Conservation (phyloP, 2,888 invertebrate genomes). For the Stramonita haemastoma region DNA sequence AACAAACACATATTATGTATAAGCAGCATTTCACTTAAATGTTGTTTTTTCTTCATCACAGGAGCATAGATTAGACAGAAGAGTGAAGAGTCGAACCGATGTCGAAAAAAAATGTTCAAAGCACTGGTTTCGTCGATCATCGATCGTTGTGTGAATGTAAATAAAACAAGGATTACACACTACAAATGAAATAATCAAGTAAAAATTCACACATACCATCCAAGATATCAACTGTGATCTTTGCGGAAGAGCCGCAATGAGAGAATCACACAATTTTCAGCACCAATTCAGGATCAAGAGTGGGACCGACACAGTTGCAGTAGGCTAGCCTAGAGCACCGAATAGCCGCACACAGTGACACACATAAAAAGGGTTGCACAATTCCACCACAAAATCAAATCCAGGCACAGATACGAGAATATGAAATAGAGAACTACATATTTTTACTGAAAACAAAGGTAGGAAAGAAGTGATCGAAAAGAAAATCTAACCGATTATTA, state of each 20-base stretch:
- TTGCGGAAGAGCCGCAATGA: not conserved
- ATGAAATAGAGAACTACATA: not conserved
- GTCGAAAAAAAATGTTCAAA: not conserved
- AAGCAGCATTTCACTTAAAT: not conserved
- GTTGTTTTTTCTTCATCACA: not conserved
- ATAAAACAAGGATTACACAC: no score
- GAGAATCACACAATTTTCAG: not conserved
- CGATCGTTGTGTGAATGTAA: not conserved
- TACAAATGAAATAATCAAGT: not conserved
- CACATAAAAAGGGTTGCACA: not conserved
- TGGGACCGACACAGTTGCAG: not conserved
- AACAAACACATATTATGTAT: not conserved
- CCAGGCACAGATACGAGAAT: not conserved
- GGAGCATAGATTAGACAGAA: not conserved
- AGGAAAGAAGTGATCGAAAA: not conserved
- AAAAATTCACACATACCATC: not conserved
- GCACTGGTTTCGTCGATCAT: not conserved
- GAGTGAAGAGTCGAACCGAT: no score
- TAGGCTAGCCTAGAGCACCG: no score
- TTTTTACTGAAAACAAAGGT: not conserved
- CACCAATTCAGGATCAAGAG: not conserved
- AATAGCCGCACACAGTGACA: not conserved
- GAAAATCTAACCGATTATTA: not conserved
- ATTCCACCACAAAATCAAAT: not conserved
- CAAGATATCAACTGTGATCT: conserved; percentile 2